Evolutionary conservation across 2,113 vertebrate species (phyloP).

Genomic region (Aegithalos caudatus): DNA sequence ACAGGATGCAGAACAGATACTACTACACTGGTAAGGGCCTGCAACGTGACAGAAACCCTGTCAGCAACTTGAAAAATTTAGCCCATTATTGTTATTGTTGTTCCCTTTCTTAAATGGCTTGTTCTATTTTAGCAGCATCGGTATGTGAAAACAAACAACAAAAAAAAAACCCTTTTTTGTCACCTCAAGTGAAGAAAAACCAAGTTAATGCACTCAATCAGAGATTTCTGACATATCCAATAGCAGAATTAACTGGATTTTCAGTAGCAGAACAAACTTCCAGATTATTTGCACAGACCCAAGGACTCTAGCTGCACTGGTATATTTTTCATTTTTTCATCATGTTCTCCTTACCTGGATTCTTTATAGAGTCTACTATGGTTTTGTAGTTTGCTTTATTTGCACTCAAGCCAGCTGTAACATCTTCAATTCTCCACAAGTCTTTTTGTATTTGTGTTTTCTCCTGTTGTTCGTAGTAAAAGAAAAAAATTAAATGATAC

Average conservation of each 20-base stretch:
- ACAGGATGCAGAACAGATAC: background rate
- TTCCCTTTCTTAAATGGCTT: background rate
- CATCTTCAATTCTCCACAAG: constrained; percentile 96
- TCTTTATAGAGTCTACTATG: constrained; percentile 91
- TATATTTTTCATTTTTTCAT: background rate
- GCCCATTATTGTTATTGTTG: background rate
- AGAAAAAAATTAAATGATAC: background rate
- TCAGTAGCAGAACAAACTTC: background rate
- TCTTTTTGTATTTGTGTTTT: constrained; percentile 93
- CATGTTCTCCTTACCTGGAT: constrained; percentile 81
- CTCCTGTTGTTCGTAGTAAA: constrained; percentile 75
- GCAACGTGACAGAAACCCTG: background rate
- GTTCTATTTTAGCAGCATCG: background rate
- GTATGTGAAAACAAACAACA: background rate
- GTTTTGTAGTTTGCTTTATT: constrained; percentile 94
- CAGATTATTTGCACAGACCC: background rate
- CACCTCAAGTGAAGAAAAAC: background rate
- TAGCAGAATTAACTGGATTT: background rate
- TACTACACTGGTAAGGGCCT: background rate
- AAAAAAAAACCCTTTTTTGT: background rate
- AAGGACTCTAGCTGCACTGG: background rate
- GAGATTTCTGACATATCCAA: background rate
- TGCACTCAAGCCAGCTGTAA: constrained; percentile 91
- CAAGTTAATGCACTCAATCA: background rate
- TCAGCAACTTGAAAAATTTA: background rate